These are phyloP conservation scores for Choloepus hoffmanni DNA, from an alignment of 2,113 vertebrate genomes.

Conservation along the genomic window DNA sequence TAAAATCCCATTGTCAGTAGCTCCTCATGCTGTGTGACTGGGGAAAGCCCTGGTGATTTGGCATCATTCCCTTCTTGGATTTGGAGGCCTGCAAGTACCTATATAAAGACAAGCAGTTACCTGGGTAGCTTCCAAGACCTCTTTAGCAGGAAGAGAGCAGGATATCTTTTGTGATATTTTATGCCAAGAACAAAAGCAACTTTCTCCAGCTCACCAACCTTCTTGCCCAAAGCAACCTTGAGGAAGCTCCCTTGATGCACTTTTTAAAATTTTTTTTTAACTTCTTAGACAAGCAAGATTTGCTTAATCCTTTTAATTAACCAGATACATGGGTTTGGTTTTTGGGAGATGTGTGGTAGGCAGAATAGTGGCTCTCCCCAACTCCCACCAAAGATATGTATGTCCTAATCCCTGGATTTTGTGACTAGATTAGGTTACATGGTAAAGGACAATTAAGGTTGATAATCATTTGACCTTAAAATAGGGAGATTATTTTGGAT, in stretches of 20 bases:
- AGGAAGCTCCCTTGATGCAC: neutral
- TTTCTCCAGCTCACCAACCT: neutral
- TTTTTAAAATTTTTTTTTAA: neutral
- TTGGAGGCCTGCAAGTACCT: neutral
- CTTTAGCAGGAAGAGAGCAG: neutral
- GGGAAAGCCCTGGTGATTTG: neutral
- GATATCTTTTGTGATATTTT: neutral
- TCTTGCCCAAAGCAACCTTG: neutral
- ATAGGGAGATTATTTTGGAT: neutral
- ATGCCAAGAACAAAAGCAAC: neutral
- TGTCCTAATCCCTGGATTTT: neutral
- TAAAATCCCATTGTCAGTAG: neutral
- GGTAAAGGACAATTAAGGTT: neutral
- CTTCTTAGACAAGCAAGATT: neutral
- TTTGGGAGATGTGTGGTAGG: neutral
- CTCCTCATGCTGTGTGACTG: neutral
- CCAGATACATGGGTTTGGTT: neutral
- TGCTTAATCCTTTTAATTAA: constrained; percentile 12
- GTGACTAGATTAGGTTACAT: neutral
- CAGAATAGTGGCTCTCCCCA: neutral
- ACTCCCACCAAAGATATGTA: neutral
- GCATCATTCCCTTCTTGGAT: neutral
- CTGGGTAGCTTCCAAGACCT: constrained; percentile 22
- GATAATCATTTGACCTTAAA: neutral
- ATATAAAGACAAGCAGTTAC: constrained; percentile 2